Evolutionary conservation across 2,888 invertebrate genomes (phyloP).

Genomic region (Osmoderma eremita): DNA sequence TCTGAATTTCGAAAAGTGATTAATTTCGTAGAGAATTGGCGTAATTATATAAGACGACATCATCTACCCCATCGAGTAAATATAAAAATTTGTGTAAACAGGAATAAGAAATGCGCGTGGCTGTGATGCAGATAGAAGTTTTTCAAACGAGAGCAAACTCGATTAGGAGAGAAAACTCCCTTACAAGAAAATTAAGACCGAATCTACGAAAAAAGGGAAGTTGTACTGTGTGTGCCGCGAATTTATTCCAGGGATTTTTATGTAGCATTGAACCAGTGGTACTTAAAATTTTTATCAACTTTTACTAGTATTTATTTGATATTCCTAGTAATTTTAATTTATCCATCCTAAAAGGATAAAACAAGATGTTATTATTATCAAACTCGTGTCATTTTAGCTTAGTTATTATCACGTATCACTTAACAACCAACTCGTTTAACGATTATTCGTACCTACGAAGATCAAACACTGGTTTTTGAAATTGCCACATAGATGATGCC

Average conservation of each 20-base stretch:
- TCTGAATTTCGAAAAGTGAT: constrained; percentile 10
- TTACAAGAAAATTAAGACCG: constrained; percentile 59
- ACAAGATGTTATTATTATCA: no score
- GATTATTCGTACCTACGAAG: no score
- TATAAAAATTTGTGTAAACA: constrained; percentile 44
- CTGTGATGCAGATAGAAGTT: constrained; percentile 51
- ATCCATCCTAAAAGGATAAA: no score
- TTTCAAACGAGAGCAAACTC: constrained; percentile 54
- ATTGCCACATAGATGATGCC: no score
- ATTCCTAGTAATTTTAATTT: no score
- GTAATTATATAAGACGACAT: constrained; percentile 18
- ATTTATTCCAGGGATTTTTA: constrained; percentile 49
- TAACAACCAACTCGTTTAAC: no score
- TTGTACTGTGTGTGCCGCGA: constrained; percentile 52
- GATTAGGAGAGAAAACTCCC: constrained; percentile 58
- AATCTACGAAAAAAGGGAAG: constrained; percentile 54
- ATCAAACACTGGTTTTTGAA: no score
- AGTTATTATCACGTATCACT: no score
- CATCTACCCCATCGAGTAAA: constrained; percentile 15
- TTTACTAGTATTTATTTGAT: no score
- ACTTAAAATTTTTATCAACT: constrained; percentile 25
- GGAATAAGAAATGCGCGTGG: constrained; percentile 51
- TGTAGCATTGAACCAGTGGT: constrained; percentile 44
- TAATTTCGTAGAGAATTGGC: constrained; percentile 5
- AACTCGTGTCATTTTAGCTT: no score